phyloP scores from a whole-genome alignment of 2,888 invertebrate species.

The Ganaspis brasiliensis region DNA sequence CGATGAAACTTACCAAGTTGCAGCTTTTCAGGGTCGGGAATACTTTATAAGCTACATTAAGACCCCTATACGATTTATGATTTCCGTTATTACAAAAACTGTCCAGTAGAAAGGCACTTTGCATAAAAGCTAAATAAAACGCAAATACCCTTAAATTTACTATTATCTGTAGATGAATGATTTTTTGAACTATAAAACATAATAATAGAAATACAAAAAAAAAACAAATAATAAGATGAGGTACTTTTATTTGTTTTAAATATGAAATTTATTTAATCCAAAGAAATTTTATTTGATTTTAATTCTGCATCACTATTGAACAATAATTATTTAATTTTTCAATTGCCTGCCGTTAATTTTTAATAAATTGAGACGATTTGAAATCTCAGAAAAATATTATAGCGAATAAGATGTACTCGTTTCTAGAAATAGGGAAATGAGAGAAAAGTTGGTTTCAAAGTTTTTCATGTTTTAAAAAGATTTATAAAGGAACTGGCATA shows the following conservation, averaged over 20 bases:
- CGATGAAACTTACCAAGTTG: slow-evolving; percentile 46
- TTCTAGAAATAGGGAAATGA: not conserved
- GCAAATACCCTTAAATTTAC: slow-evolving; percentile 3
- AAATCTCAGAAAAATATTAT: not conserved
- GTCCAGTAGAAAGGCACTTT: slow-evolving; percentile 51
- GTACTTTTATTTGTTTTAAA: too few species aligned
- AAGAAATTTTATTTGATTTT: too few species aligned
- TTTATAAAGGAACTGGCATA: slow-evolving; percentile 26
- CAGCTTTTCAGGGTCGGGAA: slow-evolving; percentile 49
- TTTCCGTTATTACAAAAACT: slow-evolving; percentile 65
- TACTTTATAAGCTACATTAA: slow-evolving; percentile 60
- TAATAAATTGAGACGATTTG: too few species aligned
- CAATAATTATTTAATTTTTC: too few species aligned
- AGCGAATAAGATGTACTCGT: not conserved
- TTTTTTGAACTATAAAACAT: not conserved
- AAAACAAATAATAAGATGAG: too few species aligned
- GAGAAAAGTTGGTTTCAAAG: slow-evolving; percentile 17
- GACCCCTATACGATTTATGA: slow-evolving; percentile 64
- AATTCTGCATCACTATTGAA: too few species aligned
- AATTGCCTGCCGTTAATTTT: too few species aligned
- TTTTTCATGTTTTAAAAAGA: slow-evolving; percentile 1
- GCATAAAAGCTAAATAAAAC: slow-evolving; percentile 11
- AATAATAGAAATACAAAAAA: not conserved
- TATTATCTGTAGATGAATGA: not conserved
- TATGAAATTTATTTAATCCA: too few species aligned